These are phyloP conservation scores for Pectinophora gossypiella DNA, from an alignment of 1,140 invertebrate species.

Conservation along the genomic window DNA sequence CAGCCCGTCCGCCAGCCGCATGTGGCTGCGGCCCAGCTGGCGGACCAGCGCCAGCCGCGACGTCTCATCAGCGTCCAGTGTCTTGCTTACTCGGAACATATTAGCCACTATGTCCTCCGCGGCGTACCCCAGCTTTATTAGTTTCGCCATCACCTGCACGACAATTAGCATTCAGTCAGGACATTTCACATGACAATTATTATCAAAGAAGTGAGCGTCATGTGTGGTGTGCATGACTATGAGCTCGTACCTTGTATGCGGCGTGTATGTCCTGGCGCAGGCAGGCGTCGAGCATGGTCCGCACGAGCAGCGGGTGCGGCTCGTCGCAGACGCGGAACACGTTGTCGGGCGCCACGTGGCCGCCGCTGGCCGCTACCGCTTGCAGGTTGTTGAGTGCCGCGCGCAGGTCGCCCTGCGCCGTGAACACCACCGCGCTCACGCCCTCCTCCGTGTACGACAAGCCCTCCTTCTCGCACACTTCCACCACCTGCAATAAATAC, in stretches of 20 bases:
- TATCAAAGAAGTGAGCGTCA: no score
- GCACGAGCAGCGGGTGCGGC: conserved; percentile 95
- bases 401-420: conserved; percentile 98
- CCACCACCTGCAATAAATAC: conserved; percentile 72
- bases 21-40: conserved; percentile 93
- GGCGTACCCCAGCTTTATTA: conserved; percentile 96
- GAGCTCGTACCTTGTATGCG: conserved; percentile 90
- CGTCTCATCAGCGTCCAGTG: conserved; percentile 86
- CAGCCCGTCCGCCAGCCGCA: conserved; percentile 93
- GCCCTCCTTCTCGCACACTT: conserved; percentile 76
- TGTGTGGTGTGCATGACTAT: no score
- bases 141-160: conserved; percentile 86
- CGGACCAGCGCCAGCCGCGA: conserved; percentile 93
- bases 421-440: conserved; percentile 97
- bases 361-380: conserved; percentile 97
- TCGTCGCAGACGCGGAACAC: conserved; percentile 99
- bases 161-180: no score
- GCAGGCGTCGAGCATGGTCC: conserved; percentile 94
- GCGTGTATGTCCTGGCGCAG: conserved; percentile 88
- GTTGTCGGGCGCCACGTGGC: conserved; percentile 93
- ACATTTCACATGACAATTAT: no score
- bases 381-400: conserved; percentile 98
- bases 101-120: conserved; percentile 97
- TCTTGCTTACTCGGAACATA: conserved; percentile 95
- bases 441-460: conserved; percentile 95